Base-by-base conservation (phyloP, 92 coral and sea anemone species). In the Diadumene lineata region DNA sequence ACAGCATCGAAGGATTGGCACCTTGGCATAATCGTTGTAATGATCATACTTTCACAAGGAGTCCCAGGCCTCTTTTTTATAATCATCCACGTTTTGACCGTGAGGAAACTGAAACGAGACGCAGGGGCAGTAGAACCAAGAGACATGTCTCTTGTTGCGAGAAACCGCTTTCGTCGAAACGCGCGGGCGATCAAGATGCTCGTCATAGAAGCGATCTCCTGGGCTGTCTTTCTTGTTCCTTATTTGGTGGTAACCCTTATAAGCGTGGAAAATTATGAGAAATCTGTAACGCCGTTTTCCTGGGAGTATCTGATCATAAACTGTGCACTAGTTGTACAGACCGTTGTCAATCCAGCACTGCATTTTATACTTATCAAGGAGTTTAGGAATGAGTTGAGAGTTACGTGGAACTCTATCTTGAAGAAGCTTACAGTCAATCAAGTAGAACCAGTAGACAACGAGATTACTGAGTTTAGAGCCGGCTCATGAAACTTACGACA, bases 101-200 rank as follows among this genome's bases (percentile, higher is more conserved):
- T 90, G n/a, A 57, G 71, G 27, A 84, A 84, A 50, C 82, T 90
- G 28, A 85, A 84, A 61, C 27, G 82, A 84, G 87, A 87, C 61
- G 84, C 75, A 0, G 70, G 62, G 17, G 28, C 46, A 25, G 83
- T 87, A 1, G 56, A 33, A 27, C 92, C 92, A 0, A 29, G 80
- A 6, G 89, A 90, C 21, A 70, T 67, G 30, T 77, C 87, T 6
- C 80, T 72, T 32, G 80, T 90, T 64, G 76, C 87, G 0, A 70
- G 75, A 24, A 90, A 90, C 66, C 96, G 92, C 23, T 81, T 72
- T 50, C 78, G 89, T 19, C 67, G 96, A 32, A 90, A 90, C 72
- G 16, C 73, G 15, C 75, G 89, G 8, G 96, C 96, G 9, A 85
- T 79, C 8, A 82, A 78, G 31, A 90, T 90, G 26, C 85, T 90